These are phyloP conservation scores for Hirtodrosophila alboralis DNA, from an alignment of 2,888 invertebrate genomes.

Conservation along the genomic window DNA sequence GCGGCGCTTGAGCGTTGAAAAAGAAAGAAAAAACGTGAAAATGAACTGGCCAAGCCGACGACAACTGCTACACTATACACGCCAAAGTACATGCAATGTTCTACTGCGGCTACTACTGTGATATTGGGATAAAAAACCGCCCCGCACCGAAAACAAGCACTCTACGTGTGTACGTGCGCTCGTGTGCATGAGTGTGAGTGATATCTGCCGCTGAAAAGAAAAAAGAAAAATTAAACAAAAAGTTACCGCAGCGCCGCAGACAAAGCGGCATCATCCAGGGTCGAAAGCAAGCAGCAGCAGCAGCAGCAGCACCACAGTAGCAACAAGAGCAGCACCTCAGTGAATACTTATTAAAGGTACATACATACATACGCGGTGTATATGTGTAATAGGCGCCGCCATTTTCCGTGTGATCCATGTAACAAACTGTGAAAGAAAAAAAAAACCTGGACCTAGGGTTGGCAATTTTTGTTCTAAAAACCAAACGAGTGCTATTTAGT, in stretches of 20 bases:
- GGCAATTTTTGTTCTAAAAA: slow-evolving; percentile 42
- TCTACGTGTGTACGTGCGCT: slow-evolving; percentile 19
- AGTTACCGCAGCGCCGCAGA: slow-evolving; percentile 46
- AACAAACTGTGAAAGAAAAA: slow-evolving; percentile 67
- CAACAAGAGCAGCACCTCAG: slow-evolving; percentile 51
- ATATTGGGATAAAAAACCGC: slow-evolving; percentile 66
- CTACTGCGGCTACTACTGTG: slow-evolving; percentile 61
- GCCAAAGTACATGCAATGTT: slow-evolving; percentile 53
- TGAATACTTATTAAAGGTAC: slow-evolving; percentile 74
- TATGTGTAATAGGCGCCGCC: slow-evolving; percentile 73
- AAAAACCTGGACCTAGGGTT: slow-evolving; percentile 63
- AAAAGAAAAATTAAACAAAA: slow-evolving; percentile 35
- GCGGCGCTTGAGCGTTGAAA: slow-evolving; percentile 59
- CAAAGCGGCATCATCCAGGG: slow-evolving; percentile 63
- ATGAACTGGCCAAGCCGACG: slow-evolving; percentile 63
- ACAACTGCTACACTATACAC: slow-evolving; percentile 36
- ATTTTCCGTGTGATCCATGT: slow-evolving; percentile 73
- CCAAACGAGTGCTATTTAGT: slow-evolving; percentile 17
- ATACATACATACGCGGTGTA: slow-evolving; percentile 50
- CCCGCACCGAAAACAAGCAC: slow-evolving; percentile 48
- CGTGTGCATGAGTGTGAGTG: no score
- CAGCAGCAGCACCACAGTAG: slow-evolving; percentile 39
- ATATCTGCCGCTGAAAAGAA: slow-evolving; percentile 43
- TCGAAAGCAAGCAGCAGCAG: slow-evolving; percentile 37
- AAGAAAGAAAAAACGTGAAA: slow-evolving; percentile 64